Conservation (phyloP, 2,888 invertebrate species). For the Gerris lacustris region DNA sequence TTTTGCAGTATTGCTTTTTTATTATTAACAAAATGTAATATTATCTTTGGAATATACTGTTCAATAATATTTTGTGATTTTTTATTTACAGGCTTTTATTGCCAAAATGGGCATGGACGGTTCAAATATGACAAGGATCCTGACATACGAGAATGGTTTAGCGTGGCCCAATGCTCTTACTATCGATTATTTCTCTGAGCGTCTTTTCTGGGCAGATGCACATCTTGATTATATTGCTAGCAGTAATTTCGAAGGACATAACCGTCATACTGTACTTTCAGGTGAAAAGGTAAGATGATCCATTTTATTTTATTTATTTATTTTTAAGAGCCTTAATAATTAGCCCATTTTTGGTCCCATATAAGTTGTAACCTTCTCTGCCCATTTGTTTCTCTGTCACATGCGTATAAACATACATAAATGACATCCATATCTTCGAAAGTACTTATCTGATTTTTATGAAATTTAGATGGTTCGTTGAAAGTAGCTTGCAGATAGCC, state of each 20-base stretch:
- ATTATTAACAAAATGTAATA: no score
- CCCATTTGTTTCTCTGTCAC: no score
- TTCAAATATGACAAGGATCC: slow-evolving; percentile 70
- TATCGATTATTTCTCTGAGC: slow-evolving; percentile 89
- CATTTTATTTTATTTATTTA: slow-evolving; percentile 16
- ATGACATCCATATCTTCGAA: no score
- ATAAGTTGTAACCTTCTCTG: no score
- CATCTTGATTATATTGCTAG: slow-evolving; percentile 95
- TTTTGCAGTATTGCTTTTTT: no score
- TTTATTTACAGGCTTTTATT: slow-evolving; percentile 65
- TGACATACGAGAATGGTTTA: slow-evolving; percentile 85
- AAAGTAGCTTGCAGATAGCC: no score
- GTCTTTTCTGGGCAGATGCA: slow-evolving; percentile 95
- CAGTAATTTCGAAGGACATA: slow-evolving; percentile 80
- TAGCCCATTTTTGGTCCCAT: no score
- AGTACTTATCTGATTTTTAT: no score
- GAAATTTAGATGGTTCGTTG: no score
- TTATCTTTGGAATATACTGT: no score
- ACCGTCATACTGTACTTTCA: slow-evolving; percentile 67
- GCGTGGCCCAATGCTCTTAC: slow-evolving; percentile 98
- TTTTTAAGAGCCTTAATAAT: neutral
- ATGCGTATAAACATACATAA: no score
- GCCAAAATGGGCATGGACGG: slow-evolving; percentile 97
- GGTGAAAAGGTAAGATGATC: slow-evolving; percentile 40
- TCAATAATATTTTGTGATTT: neutral